A percentile compares a stretch with the other conserved stretches of the same genome.
These are phyloP conservation scores for Salticus scenicus DNA, from an alignment of 2,888 invertebrate genomes.

Conservation along the genomic window DNA sequence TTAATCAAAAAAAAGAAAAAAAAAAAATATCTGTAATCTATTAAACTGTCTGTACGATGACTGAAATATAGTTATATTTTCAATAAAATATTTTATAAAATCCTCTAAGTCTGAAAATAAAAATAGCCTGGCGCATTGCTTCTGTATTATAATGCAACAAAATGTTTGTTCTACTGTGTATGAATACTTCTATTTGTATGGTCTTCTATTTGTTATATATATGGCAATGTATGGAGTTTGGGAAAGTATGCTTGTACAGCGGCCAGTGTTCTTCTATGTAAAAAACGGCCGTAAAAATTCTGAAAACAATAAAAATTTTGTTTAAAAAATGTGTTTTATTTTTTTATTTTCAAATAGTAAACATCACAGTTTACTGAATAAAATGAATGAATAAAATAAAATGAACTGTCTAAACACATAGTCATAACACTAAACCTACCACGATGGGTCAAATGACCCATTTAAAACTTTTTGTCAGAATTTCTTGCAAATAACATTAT, in stretches of 20 bases:
- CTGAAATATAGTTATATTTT: not conserved
- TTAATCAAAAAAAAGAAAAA: too few species aligned
- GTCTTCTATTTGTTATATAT: not conserved
- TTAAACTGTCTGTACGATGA: too few species aligned
- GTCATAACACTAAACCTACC: too few species aligned
- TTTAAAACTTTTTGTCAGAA: too few species aligned
- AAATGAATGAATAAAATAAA: too few species aligned
- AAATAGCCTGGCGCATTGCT: not conserved
- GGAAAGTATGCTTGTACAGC: slow-evolving; percentile 45
- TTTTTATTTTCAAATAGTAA: not conserved
- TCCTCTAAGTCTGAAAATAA: not conserved
- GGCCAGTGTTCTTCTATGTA: slow-evolving; percentile 44
- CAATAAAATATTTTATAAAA: not conserved
- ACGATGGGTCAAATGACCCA: too few species aligned
- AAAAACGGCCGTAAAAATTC: slow-evolving; percentile 31
- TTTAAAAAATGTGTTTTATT: slow-evolving; percentile 21
- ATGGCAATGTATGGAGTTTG: not conserved
- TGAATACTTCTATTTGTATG: slow-evolving; percentile 13
- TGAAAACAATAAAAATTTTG: slow-evolving; percentile 42
- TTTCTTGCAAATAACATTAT: too few species aligned
- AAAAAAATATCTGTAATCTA: too few species aligned
- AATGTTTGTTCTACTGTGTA: slow-evolving; percentile 18
- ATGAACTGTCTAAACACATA: too few species aligned
- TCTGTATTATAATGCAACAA: not conserved
- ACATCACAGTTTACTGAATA: too few species aligned